Evolutionary conservation across 1,140 invertebrate species (phyloP).

Genomic region (Calliopsis andreniformis): DNA sequence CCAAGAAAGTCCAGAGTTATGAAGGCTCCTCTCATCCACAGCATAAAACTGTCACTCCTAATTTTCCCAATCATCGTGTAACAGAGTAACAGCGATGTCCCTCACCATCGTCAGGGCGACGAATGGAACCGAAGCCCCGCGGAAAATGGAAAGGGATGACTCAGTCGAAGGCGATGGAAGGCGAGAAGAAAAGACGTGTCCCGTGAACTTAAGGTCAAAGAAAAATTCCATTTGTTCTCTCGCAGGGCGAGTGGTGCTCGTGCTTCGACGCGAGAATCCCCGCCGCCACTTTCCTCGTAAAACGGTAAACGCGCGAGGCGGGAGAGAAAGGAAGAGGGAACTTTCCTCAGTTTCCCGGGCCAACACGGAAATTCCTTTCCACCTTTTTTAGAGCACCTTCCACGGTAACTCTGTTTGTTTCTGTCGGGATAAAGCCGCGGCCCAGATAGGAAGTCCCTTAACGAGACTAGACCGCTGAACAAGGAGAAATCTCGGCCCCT

Average conservation of each 20-base stretch:
- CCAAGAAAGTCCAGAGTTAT: too few species aligned
- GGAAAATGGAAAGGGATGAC: too few species aligned
- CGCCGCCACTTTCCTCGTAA: not conserved
- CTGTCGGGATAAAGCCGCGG: not conserved
- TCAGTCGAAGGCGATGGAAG: not conserved
- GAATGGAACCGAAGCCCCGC: too few species aligned
- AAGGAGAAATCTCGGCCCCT: not conserved
- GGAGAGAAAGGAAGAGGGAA: conserved; percentile 1
- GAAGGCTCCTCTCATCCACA: too few species aligned
- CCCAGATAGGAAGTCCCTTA: conserved; percentile 31
- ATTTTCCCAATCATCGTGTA: conserved; percentile 43
- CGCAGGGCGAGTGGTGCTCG: not conserved
- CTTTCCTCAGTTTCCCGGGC: not conserved
- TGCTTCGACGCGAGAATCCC: not conserved
- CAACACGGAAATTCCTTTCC: conserved; percentile 33
- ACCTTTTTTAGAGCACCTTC: not conserved
- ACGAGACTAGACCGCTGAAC: conserved; percentile 9
- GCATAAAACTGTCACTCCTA: conserved; percentile 33
- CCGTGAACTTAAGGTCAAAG: conserved; percentile 13
- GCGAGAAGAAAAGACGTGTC: conserved; percentile 42
- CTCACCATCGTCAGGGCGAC: too few species aligned
- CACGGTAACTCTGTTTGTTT: conserved; percentile 31
- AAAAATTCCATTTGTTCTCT: conserved; percentile 38
- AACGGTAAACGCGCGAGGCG: conserved; percentile 28
- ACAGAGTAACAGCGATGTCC: too few species aligned